Evolutionary conservation across 1,140 invertebrate species (phyloP).

Genomic region (Diploscapter pachys): DNA sequence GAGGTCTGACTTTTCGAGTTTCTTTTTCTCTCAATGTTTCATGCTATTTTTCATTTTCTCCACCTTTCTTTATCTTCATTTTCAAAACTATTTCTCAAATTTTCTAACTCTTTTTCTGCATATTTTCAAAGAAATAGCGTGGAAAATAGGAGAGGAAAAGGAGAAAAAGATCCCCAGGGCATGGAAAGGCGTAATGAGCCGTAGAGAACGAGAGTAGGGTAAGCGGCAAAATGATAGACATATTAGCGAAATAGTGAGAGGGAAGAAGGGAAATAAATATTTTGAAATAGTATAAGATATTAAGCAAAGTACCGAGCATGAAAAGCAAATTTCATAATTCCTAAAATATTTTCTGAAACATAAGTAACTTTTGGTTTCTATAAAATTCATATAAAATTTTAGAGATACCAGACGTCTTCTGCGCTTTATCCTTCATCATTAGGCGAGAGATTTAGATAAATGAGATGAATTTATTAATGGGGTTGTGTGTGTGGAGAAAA

Average conservation of each 20-base stretch:
- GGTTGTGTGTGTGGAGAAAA: too few species aligned
- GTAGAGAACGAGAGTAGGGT: background rate
- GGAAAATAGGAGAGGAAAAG: background rate
- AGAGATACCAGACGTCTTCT: background rate
- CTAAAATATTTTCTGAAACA: background rate
- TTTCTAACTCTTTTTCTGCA: background rate
- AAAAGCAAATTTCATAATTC: background rate
- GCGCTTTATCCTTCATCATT: too few species aligned
- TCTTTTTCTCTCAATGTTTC: background rate
- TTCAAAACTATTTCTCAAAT: background rate
- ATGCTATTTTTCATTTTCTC: background rate
- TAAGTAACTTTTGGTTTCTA: background rate
- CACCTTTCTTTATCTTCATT: background rate
- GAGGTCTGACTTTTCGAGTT: background rate
- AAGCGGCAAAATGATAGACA: background rate
- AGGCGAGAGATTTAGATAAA: too few species aligned
- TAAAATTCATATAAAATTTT: background rate
- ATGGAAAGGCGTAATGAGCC: background rate
- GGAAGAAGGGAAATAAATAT: background rate
- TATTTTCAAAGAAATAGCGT: background rate
- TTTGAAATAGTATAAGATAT: background rate
- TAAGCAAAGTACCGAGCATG: too few species aligned
- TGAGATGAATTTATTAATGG: too few species aligned
- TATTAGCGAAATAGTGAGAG: background rate
- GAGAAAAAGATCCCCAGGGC: background rate